Evolutionary conservation across 2,113 vertebrate genomes (phyloP), one percentile per base, ranked within the genome.

Genomic region (Petroica traversi): DNA sequence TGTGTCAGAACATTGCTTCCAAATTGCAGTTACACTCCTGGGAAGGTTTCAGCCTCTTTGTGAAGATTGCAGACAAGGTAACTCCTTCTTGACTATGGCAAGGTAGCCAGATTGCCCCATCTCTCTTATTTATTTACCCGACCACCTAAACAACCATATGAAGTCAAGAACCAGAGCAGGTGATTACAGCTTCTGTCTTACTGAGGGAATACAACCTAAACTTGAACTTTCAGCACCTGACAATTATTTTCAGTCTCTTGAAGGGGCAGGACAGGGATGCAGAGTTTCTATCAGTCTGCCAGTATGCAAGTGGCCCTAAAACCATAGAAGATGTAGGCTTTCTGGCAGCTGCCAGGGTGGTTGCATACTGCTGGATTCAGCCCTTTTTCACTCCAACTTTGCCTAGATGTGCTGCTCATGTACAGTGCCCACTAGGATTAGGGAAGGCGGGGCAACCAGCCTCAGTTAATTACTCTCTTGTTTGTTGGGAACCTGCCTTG

Each of bases 21-120:
- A 98, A 97, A 77, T 96, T 99, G 58, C 88, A 97, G 58, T 98
- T 99, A 89, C 84, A 93, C 33, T 99, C 99, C 72, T 98, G 98
- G 67, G 99, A 99, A 33, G 99, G 99, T 52, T 99, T 99, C 97
- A 99, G 98, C 95, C 98, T 99, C 93, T 99, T 99, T 94, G 98
- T 99, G 89, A 99, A 99, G 98, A 99, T 98, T 24, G 94, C 98
- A 12, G 99, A 99, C 98, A 99, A 99, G 99, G 99, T 99, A 95
- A 72, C 13, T 40, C 36, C 46, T 7, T 16, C n/a, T 52, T 33
- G 1, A 8, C 19, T 25, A 40, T 18, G 20, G 24, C 38, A 67
- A 23, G 24, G 34, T 38, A 68, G 36, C 43, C 69, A 72, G 74
- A 57, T 19, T 76, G 29, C 17, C 17, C 4, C 38, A 26, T 11